Evolutionary conservation across 1,140 invertebrate species (phyloP), one percentile per base, ranked within the genome.

Genomic region (Leptoteleia sp.): DNA sequence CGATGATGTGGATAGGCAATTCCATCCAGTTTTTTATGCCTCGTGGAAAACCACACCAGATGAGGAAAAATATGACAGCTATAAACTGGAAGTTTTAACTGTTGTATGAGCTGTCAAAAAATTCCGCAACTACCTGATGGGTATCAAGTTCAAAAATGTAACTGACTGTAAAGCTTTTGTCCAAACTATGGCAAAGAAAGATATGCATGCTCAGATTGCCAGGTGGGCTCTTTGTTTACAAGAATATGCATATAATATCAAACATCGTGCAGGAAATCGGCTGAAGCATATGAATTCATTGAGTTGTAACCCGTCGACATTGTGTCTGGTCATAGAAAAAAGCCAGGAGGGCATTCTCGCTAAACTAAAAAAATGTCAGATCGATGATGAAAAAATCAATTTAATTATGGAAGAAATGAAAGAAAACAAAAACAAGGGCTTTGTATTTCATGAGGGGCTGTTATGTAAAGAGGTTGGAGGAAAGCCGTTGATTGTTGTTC

Each of bases 91-190:
- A 52, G 72, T 80, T 0, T 55, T 90, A 11, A 86, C 89, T 3
- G 57, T 89, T 3, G 70, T 88, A 9, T 68, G 79, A 59, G 77
- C 82, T 1, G 12, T 90, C 0, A 84, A 88, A 40, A 85, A 85
- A 42, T 89, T 89, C 72, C 22, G 85, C 11, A 16, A 76, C 12
- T 90, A 90, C 55, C 45, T 90, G 2, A 38, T 83, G 15, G 88
- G 84, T 5, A 82, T 83, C 40, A 4, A 71, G 1, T 86, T 89
- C 38, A 85, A 82, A 47, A 80, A 88, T 5, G 47, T 87, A n/a
- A 86, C 79, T 0, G 82, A 85, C 38, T 86, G 82, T 9, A 1
- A 37, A 12, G 33, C 33, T 5, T 37, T 37, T 13, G 4, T 9
- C 0, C 11, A 13, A 37, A 43, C 40, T n/a, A 22, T 43, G 40